A percentile compares a stretch with the other conserved stretches of the same genome.
These are phyloP conservation scores for Tragelaphus strepsiceros DNA, from an alignment of 2,113 vertebrate species.

Conservation along the genomic window DNA sequence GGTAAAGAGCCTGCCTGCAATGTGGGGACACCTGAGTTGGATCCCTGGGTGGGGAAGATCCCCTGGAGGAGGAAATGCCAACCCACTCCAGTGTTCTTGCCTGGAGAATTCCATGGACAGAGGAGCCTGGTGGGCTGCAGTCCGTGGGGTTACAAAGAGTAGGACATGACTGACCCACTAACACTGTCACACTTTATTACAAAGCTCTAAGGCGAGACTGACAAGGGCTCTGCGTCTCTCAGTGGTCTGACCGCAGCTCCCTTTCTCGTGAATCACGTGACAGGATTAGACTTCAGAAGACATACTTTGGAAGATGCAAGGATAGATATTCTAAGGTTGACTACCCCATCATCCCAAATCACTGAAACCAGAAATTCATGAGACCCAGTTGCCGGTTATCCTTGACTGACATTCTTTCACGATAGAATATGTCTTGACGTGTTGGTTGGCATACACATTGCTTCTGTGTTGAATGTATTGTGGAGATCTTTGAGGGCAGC, in stretches of 20 bases:
- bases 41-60: not conserved
- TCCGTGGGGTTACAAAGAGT: not conserved
- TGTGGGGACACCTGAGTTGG: not conserved
- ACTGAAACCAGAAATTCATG: conserved; percentile 1
- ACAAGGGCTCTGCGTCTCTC: not conserved
- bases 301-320: not conserved
- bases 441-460: not conserved
- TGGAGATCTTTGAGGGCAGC: not conserved
- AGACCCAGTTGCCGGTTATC: not conserved
- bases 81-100: not conserved
- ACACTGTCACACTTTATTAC: not conserved
- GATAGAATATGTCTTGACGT: not conserved
- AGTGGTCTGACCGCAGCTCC: not conserved
- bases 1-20: not conserved
- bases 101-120: not conserved
- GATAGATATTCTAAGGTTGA: not conserved
- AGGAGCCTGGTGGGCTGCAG: not conserved
- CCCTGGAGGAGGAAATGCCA: not conserved
- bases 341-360: not conserved
- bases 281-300: not conserved
- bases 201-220: not conserved
- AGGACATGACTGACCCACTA: not conserved
- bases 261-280: not conserved
- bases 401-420: not conserved
- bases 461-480: not conserved